Conservation (phyloP, 2,113 vertebrate genomes). For the Aegithalos caudatus region DNA sequence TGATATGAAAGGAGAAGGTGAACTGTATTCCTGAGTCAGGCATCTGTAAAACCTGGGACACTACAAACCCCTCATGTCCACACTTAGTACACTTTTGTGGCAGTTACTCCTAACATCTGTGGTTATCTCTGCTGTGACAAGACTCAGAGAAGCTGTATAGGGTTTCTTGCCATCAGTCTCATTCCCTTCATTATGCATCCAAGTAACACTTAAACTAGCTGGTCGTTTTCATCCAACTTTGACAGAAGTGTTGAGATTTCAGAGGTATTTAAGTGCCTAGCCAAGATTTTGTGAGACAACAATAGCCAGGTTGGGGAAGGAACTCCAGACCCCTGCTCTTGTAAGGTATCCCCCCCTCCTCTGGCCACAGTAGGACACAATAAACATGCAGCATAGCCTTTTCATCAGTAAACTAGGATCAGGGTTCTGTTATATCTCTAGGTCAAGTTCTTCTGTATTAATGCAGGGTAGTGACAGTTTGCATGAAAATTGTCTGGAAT, state of each 20-base stretch:
- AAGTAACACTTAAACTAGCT: background rate
- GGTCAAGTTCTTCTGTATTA: background rate
- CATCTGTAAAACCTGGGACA: background rate
- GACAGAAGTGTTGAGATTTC: background rate
- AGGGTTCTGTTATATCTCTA: background rate
- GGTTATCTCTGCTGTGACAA: background rate
- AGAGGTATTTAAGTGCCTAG: background rate
- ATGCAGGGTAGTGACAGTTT: background rate
- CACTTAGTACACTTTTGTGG: background rate
- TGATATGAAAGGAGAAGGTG: background rate
- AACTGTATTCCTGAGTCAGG: background rate
- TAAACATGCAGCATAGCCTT: background rate
- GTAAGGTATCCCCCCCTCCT: background rate
- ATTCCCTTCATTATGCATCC: background rate
- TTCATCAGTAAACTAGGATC: background rate
- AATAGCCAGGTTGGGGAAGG: background rate
- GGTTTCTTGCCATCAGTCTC: background rate
- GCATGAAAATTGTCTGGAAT: background rate
- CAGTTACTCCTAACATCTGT: background rate
- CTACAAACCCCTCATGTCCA: background rate
- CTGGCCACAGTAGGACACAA: background rate
- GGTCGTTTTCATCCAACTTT: background rate
- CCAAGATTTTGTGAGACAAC: background rate
- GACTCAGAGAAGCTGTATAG: background rate
- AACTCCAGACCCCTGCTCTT: background rate